Percentiles rank a stretch among this genome's conserved stretches.
These are phyloP conservation scores for Crotalus horridus DNA, from an alignment of 2,113 vertebrate species.

Conservation along the genomic window DNA sequence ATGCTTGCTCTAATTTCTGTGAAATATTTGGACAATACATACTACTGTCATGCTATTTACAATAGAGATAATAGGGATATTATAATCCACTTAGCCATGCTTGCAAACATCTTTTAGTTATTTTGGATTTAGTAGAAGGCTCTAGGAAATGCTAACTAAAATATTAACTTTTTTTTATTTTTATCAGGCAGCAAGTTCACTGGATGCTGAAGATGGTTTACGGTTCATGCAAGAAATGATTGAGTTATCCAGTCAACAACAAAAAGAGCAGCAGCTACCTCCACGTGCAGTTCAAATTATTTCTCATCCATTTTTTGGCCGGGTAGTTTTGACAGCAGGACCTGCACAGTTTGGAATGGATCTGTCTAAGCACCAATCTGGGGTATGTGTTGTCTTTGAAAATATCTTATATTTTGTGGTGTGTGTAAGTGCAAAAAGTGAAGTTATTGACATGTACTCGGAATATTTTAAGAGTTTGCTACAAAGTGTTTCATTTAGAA, in stretches of 20 bases:
- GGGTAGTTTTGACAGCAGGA: slow-evolving; percentile 94
- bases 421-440: background rate
- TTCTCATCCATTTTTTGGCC: slow-evolving; percentile 93
- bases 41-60: background rate
- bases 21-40: background rate
- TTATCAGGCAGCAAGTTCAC: slow-evolving; percentile 86
- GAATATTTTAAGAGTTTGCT: background rate
- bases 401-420: background rate
- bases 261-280: slow-evolving; percentile 97
- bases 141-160: background rate
- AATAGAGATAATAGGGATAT: background rate
- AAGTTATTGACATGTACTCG: background rate
- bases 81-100: background rate
- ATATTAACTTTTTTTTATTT: background rate
- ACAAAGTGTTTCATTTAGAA: background rate
- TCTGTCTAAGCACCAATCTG: slow-evolving; percentile 87
- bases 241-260: slow-evolving; percentile 96
- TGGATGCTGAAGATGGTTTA: slow-evolving; percentile 94
- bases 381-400: slow-evolving; percentile 70
- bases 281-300: slow-evolving; percentile 95
- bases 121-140: background rate
- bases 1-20: background rate
- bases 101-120: background rate
- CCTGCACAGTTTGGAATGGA: slow-evolving; percentile 96
- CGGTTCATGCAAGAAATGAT: slow-evolving; percentile 99